Evolutionary conservation across 2,797 vertebrate genomes (phyloP).

Genomic region (Prionace glauca): DNA sequence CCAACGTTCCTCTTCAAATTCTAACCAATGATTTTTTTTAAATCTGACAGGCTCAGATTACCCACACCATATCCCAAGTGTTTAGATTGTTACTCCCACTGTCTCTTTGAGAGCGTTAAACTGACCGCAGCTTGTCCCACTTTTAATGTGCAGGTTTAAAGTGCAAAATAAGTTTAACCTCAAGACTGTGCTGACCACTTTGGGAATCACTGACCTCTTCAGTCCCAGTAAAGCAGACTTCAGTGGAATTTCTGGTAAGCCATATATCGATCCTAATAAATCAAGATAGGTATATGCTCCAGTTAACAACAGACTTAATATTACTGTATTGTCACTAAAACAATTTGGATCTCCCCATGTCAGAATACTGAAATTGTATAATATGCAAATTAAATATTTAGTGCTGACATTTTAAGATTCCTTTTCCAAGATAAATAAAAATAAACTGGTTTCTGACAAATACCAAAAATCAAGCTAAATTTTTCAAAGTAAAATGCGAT

Average conservation of each 20-base stretch:
- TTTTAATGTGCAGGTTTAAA: constrained; percentile 65
- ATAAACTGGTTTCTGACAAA: neutral
- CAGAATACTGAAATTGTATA: neutral
- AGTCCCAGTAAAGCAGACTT: constrained; percentile 74
- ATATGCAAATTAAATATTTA: neutral
- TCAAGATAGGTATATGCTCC: too few species aligned
- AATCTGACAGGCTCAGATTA: neutral
- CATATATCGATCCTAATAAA: neutral
- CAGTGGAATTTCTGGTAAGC: constrained; percentile 78
- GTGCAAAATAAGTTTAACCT: constrained; percentile 78
- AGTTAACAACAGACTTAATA: neutral
- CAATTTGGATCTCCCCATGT: neutral
- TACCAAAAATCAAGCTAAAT: neutral
- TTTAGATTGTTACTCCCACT: neutral
- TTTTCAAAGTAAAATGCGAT: constrained; percentile 39
- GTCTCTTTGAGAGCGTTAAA: neutral
- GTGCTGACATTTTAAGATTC: neutral
- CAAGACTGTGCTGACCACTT: constrained; percentile 65
- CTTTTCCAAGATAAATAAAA: neutral
- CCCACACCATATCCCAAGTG: neutral
- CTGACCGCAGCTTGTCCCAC: neutral
- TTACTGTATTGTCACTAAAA: neutral
- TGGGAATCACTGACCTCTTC: constrained; percentile 78
- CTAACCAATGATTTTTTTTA: neutral
- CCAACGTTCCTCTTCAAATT: too few species aligned